phyloP scores from a whole-genome alignment of 2,113 vertebrate genomes.

The Lophotis ruficrista region DNA sequence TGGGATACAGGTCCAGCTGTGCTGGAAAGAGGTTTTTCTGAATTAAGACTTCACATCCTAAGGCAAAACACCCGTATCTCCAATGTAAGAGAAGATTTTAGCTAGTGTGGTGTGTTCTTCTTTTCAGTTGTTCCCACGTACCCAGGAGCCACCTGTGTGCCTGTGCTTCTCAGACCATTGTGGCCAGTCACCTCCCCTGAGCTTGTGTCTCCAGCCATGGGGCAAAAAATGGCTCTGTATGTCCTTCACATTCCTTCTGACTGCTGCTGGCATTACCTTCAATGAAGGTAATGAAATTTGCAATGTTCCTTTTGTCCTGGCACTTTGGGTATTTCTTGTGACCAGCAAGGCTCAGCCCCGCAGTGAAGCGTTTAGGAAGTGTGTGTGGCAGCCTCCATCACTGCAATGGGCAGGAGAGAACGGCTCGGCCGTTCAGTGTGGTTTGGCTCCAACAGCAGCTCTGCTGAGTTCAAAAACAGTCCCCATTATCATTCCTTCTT shows the following conservation, averaged over 20 bases:
- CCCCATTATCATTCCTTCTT: not conserved
- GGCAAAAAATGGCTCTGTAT: not conserved
- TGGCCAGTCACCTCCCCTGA: not conserved
- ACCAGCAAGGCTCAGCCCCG: not conserved
- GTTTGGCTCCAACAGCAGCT: not conserved
- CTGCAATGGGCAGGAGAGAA: not conserved
- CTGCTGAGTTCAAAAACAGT: not conserved
- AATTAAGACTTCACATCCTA: not conserved
- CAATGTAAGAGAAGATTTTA: not conserved
- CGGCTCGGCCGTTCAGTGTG: not conserved
- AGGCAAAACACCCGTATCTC: not conserved
- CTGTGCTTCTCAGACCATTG: not conserved
- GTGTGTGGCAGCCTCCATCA: not conserved
- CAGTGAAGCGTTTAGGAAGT: not conserved
- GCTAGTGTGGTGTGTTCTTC: not conserved
- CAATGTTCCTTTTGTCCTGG: not conserved
- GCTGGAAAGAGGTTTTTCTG: not conserved
- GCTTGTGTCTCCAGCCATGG: not conserved
- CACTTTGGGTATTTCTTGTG: not conserved
- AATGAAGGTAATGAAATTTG: not conserved
- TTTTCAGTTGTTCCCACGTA: not conserved
- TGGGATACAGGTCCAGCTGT: not conserved
- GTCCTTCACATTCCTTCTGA: not conserved
- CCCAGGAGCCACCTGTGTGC: accelerated
- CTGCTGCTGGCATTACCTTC: not conserved